These are phyloP conservation scores for Leptopilina myrica DNA, from an alignment of 2,888 invertebrate species.

Conservation along the genomic window DNA sequence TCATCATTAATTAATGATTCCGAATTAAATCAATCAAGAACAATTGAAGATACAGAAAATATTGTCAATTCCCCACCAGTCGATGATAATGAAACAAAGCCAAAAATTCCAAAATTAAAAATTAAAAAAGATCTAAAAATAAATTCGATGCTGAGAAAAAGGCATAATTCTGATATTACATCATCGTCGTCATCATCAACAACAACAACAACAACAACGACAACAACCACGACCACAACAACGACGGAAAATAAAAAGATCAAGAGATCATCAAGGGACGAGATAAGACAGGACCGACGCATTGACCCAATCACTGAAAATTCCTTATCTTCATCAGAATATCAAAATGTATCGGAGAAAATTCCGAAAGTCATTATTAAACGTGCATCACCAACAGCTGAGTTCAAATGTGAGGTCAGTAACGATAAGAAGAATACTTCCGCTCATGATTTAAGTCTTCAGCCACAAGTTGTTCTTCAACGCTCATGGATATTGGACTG, in stretches of 20 bases:
- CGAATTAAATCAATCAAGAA: background rate
- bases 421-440: constrained; percentile 64
- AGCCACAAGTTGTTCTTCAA: constrained; percentile 72
- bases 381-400: constrained; percentile 70
- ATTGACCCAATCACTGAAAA: constrained; percentile 43
- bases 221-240: no score
- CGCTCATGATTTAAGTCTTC: constrained; percentile 68
- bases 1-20: background rate
- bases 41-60: constrained; percentile 28
- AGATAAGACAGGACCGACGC: constrained; percentile 47
- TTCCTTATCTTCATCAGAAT: constrained; percentile 41
- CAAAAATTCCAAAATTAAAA: constrained; percentile 63
- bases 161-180: constrained; percentile 50
- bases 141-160: constrained; percentile 47
- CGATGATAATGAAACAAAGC: constrained; percentile 45
- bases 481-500: constrained; percentile 69
- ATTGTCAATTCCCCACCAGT: constrained; percentile 7
- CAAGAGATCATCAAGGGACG: constrained; percentile 52
- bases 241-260: constrained; percentile 44
- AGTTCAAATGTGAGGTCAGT: constrained; percentile 74
- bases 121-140: constrained; percentile 57
- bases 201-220: no score
- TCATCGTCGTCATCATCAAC: no score
- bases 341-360: constrained; percentile 62
- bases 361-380: constrained; percentile 75